These are phyloP conservation scores for Philereme transversata DNA, from an alignment of 2,888 invertebrate species.

Conservation along the genomic window DNA sequence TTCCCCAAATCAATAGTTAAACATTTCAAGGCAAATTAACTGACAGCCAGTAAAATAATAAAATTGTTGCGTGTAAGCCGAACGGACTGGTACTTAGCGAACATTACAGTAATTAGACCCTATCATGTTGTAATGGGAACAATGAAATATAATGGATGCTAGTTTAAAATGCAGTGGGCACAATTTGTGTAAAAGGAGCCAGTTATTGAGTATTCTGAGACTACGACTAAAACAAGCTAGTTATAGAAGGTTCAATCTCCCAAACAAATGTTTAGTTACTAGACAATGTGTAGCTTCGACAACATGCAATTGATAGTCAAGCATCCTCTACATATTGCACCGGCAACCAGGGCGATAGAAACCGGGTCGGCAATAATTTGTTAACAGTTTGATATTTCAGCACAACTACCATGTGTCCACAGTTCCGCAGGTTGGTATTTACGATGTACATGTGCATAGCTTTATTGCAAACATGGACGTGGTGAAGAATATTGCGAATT, in stretches of 20 bases:
- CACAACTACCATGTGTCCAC: neutral
- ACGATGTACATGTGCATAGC: neutral
- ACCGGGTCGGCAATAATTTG: conserved; percentile 20
- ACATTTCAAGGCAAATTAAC: conserved; percentile 14
- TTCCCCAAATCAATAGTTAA: neutral
- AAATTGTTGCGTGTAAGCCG: conserved; percentile 59
- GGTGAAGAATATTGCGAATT: neutral
- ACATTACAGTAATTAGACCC: conserved; percentile 73
- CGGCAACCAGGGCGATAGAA: conserved; percentile 15
- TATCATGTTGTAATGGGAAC: conserved; percentile 74
- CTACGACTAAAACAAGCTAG: conserved; percentile 41
- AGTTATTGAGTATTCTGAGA: conserved; percentile 43
- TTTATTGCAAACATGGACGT: neutral
- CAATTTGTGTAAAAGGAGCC: conserved; percentile 60
- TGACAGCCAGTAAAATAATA: conserved; percentile 38
- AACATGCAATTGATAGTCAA: conserved; percentile 20
- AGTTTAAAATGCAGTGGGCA: conserved; percentile 61
- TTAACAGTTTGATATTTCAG: conserved; percentile 14
- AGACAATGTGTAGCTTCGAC: conserved; percentile 31
- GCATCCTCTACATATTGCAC: conserved; percentile 21
- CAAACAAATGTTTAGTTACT: conserved; percentile 41
- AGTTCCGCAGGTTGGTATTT: neutral
- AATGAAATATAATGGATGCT: conserved; percentile 68
- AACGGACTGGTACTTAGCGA: conserved; percentile 51
- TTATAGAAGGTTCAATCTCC: conserved; percentile 45